Base-by-base conservation (phyloP, 2,113 vertebrate species). In the Clarias batrachus region DNA sequence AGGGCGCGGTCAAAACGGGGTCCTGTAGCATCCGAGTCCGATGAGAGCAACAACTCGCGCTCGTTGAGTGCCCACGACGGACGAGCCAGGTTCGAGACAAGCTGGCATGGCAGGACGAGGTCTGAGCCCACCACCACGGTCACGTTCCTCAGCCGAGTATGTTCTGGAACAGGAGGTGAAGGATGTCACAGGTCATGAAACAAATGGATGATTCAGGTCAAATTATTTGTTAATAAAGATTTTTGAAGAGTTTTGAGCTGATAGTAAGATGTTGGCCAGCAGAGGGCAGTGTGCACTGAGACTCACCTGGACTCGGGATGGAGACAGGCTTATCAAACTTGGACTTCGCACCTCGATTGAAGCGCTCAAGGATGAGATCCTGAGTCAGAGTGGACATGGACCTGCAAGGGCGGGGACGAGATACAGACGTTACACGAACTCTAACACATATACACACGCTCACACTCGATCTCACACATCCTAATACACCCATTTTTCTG, bases 51-150 rank as follows among this genome's bases (percentile, higher is more conserved):
- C 74, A 99, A 91, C 59, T 97, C 96, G 0, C 91, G 95, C 25
- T 96, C 96, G 1, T 96, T 96, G 13, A 99, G 95, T n/a, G 95
- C 92, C 98, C 98, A 99, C 27, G 82, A 95, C 0, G 96, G 96
- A 19, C 92, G 95, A 0, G 98, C 98, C 83, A 99, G 92, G 94
- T 99, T 99, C 90, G 98, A 99, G 57, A 96, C 96, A 81, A 98
- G 93, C 30, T 95, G 96, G 92, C 98, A 99, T 0, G 97, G 97
- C 62, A 99, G 94, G 81, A 98, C 96, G 92, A 98, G 95, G 91
- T 98, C 97, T 0, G 97, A 97, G 3, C 97, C 97, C 0, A 95
- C 96, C 80, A 96, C 96, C 91, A 98, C 96, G 0, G 97, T 98
- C 81, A 98, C 93, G 33, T 98, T 98, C 89, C 95, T 96, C 37